phyloP scores from a whole-genome alignment of 1,140 invertebrate genomes.

The Leptopilina clavipes region DNA sequence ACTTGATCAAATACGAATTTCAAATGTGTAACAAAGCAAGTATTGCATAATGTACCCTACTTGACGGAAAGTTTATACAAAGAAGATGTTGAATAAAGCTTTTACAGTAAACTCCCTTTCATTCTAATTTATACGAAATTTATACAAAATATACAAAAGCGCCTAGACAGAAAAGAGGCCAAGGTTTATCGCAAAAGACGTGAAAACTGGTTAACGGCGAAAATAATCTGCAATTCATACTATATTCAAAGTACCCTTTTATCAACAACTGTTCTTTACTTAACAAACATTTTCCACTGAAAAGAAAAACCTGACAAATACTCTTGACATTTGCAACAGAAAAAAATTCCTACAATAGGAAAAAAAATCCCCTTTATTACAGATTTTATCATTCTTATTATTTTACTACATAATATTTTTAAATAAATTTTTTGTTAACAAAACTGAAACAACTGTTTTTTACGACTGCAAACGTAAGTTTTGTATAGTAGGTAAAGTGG shows the following conservation, averaged over 20 bases:
- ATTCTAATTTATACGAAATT: slow-evolving; percentile 26
- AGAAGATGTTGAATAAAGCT: slow-evolving; percentile 4
- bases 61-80: slow-evolving; percentile 15
- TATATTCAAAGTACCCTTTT: neutral
- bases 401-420: too few relatives aligned
- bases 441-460: neutral
- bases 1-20: slow-evolving; percentile 26
- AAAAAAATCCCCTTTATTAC: too few relatives aligned
- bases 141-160: slow-evolving; percentile 24
- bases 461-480: neutral
- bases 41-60: slow-evolving; percentile 26
- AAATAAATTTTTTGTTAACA: too few relatives aligned
- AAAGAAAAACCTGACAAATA: neutral
- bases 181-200: slow-evolving; percentile 20
- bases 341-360: too few relatives aligned
- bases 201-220: neutral
- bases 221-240: slow-evolving; percentile 30
- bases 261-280: neutral
- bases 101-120: slow-evolving; percentile 1
- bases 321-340: neutral
- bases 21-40: slow-evolving; percentile 1
- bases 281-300: neutral
- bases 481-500: neutral
- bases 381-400: too few relatives aligned
- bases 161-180: slow-evolving; percentile 5